phyloP scores from a whole-genome alignment of 2,797 vertebrate species.

The Thaleichthys pacificus region DNA sequence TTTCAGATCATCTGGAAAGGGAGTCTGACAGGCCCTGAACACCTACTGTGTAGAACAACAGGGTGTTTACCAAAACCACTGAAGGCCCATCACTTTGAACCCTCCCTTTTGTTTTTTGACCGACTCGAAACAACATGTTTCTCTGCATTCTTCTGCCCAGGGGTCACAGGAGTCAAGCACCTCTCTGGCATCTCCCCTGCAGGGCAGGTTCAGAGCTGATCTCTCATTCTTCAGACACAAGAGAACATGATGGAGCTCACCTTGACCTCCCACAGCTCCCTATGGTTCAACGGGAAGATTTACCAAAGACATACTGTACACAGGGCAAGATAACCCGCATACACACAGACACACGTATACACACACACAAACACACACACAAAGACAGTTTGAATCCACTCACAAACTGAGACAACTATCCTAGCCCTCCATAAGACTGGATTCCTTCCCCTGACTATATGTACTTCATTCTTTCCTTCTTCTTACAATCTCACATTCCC shows the following conservation, averaged over 20 bases:
- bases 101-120: too few relatives aligned
- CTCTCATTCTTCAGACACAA: slow-evolving; percentile 36
- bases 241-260: slow-evolving; percentile 52
- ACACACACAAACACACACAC: too few relatives aligned
- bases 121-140: background rate
- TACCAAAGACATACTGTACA: background rate
- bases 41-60: too few relatives aligned
- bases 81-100: too few relatives aligned
- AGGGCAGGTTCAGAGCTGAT: slow-evolving; percentile 61
- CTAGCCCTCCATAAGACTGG: slow-evolving; percentile 12
- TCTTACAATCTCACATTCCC: background rate
- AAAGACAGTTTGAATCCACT: too few relatives aligned
- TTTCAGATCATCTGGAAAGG: too few relatives aligned
- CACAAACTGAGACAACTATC: background rate
- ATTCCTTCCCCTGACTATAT: slow-evolving; percentile 9
- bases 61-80: too few relatives aligned
- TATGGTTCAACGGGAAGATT: background rate
- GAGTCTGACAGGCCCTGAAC: too few relatives aligned
- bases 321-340: too few relatives aligned
- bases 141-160: slow-evolving; percentile 18
- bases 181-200: slow-evolving; percentile 48
- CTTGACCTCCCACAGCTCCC: slow-evolving; percentile 21
- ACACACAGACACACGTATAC: too few relatives aligned
- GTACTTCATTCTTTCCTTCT: too few relatives aligned
- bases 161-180: slow-evolving; percentile 28